phyloP scores from a whole-genome alignment of 2,888 invertebrate genomes.

The Suillia variegata region DNA sequence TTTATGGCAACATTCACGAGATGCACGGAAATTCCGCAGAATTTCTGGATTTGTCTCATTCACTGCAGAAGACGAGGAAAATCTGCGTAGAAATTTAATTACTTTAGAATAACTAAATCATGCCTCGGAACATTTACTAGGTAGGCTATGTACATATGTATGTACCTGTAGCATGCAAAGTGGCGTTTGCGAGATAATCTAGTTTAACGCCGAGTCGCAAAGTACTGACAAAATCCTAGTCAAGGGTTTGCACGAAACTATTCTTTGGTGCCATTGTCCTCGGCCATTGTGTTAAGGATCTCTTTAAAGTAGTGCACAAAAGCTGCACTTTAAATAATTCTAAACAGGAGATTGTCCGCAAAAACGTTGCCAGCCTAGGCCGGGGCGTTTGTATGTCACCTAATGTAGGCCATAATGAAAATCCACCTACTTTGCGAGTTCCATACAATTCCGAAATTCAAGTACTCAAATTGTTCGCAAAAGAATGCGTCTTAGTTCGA shows the following conservation, averaged over 20 bases:
- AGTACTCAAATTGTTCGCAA: conserved; percentile 45
- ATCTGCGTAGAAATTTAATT: background rate
- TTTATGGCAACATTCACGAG: conserved; percentile 39
- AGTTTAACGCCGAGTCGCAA: background rate
- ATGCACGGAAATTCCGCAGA: conserved; percentile 22
- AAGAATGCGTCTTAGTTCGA: background rate
- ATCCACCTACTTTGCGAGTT: conserved; percentile 46
- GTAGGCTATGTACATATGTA: background rate
- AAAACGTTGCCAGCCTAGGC: conserved; percentile 17
- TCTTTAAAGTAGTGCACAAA: background rate
- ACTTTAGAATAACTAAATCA: too few relatives aligned
- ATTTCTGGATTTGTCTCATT: conserved; percentile 4
- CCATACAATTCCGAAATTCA: conserved; percentile 37
- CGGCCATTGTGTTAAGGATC: background rate
- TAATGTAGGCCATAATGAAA: conserved; percentile 52
- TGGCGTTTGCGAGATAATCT: background rate
- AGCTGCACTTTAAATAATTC: background rate
- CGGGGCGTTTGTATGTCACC: conserved; percentile 52
- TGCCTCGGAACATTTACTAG: background rate
- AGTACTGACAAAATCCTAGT: background rate
- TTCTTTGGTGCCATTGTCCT: background rate
- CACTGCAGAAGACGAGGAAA: conserved; percentile 8
- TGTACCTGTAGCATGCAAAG: background rate
- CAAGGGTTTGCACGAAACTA: background rate
- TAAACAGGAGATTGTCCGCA: background rate